Evolutionary conservation across 2,888 invertebrate genomes (phyloP).

Genomic region (Latrodectus hesperus): DNA sequence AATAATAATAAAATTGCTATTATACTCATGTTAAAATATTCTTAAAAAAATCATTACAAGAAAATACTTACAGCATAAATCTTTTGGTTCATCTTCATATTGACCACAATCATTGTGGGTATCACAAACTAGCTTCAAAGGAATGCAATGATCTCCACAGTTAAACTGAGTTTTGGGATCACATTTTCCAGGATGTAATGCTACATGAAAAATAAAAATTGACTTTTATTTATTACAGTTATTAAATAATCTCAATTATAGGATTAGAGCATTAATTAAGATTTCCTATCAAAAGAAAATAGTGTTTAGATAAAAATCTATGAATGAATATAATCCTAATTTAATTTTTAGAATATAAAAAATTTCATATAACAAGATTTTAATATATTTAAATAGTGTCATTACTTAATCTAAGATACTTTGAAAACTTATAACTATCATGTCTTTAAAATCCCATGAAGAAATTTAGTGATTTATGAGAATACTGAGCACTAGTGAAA

Average conservation of each 20-base stretch:
- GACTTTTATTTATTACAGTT: not conserved
- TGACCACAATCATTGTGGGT: conserved; percentile 89
- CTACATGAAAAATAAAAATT: conserved; percentile 63
- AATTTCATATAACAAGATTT: not conserved
- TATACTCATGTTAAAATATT: not conserved
- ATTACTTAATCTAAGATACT: too few species aligned
- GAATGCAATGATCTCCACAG: conserved; percentile 90
- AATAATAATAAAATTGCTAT: not conserved
- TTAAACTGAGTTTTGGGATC: conserved; percentile 87
- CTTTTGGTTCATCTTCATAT: conserved; percentile 89
- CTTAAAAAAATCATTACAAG: not conserved
- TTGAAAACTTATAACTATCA: too few species aligned
- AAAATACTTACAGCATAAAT: conserved; percentile 81
- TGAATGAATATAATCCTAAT: not conserved
- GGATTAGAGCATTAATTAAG: too few species aligned
- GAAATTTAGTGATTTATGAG: too few species aligned
- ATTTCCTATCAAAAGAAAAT: not conserved
- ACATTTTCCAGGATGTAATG: conserved; percentile 77
- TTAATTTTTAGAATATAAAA: not conserved
- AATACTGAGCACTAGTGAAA: too few species aligned
- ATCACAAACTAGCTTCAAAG: conserved; percentile 87
- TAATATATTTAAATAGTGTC: not conserved
- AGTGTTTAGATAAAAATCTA: not conserved
- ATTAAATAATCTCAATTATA: too few species aligned
- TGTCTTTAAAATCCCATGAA: too few species aligned